phyloP scores from a whole-genome alignment of 2,888 invertebrate species.

The Xanthia togata region DNA sequence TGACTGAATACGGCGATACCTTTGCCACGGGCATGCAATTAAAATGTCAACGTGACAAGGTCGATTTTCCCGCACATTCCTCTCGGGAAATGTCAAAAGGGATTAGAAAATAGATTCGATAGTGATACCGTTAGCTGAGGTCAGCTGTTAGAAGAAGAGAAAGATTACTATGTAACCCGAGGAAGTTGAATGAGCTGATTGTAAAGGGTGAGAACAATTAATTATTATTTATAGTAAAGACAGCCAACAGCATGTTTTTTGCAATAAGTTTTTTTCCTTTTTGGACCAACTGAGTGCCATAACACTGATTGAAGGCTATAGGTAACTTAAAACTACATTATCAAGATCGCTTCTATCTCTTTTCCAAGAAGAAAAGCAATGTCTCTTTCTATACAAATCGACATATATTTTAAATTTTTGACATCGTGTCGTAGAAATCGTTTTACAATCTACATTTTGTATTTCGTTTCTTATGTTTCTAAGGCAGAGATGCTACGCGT shows the following conservation, averaged over 20 bases:
- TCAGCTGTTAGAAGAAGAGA: background rate
- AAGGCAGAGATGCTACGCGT: background rate
- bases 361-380: background rate
- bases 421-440: background rate
- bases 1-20: slow-evolving; percentile 65
- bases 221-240: background rate
- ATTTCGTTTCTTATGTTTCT: background rate
- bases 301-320: too few relatives aligned
- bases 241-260: too few relatives aligned
- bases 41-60: slow-evolving; percentile 68
- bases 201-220: background rate
- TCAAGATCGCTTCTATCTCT: background rate
- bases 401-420: background rate
- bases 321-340: too few relatives aligned
- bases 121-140: slow-evolving; percentile 5
- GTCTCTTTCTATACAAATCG: background rate
- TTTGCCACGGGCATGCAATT: slow-evolving; percentile 65
- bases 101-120: slow-evolving; percentile 30
- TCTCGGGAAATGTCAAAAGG: slow-evolving; percentile 53
- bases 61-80: slow-evolving; percentile 61
- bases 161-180: background rate
- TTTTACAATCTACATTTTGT: background rate
- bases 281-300: background rate
- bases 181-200: background rate
- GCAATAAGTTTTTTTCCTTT: background rate